A percentile compares a stretch with the other conserved stretches of the same genome.
Evolutionary conservation across 2,797 vertebrate genomes (phyloP).

Genomic region (Telmatherina bonti): DNA sequence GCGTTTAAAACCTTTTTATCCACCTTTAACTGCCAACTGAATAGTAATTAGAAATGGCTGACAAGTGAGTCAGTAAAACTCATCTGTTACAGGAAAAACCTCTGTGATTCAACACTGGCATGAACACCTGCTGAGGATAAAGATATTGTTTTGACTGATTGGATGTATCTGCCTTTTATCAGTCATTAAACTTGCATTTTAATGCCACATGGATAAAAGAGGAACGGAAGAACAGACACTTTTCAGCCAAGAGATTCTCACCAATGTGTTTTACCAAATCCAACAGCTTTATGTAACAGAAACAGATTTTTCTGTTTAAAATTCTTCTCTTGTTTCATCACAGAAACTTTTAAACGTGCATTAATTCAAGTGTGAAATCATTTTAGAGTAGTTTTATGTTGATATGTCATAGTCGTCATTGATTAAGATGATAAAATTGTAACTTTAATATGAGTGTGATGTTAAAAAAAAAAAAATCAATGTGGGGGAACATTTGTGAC

Average conservation of each 20-base stretch:
- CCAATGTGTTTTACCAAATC: not conserved
- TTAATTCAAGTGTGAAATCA: not conserved
- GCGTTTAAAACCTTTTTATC: conserved; percentile 12
- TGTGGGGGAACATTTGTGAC: not conserved
- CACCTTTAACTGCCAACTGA: conserved; percentile 16
- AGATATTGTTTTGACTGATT: conserved; percentile 10
- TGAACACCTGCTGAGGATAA: conserved; percentile 1
- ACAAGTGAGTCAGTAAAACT: conserved; percentile 26
- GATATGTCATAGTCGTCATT: not conserved
- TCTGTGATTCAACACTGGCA: not conserved
- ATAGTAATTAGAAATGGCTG: conserved; percentile 26
- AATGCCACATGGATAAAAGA: conserved; percentile 1
- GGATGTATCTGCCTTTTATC: conserved; percentile 16
- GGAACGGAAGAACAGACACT: not conserved
- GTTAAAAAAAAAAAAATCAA: conserved; percentile 5
- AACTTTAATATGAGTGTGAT: conserved; percentile 15
- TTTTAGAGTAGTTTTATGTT: not conserved
- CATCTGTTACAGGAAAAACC: conserved; percentile 5
- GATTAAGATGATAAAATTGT: not conserved
- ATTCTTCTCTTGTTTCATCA: no score
- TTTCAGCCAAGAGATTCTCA: not conserved
- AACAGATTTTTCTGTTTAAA: not conserved
- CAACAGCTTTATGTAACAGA: conserved; percentile 5
- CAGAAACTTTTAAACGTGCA: not conserved
- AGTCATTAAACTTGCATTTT: conserved; percentile 14